Conservation (phyloP, 2,113 vertebrate genomes). For the Pelmatolapia mariae region DNA sequence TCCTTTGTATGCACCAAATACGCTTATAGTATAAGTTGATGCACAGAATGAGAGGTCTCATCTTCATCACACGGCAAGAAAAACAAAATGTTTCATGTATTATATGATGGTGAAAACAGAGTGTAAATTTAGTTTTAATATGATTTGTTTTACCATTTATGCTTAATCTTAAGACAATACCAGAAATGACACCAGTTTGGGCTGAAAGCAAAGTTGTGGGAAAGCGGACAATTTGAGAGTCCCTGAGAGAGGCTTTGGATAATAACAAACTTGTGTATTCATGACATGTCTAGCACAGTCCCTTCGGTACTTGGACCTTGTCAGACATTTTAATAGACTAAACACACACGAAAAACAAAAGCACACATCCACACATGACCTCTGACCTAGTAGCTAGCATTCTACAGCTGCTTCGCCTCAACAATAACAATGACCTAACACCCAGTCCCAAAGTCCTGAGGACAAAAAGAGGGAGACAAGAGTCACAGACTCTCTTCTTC, state of each 20-base stretch:
- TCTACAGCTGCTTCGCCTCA: slow-evolving; percentile 16
- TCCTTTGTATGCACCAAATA: too few species aligned
- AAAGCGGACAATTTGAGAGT: not conserved
- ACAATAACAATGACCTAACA: slow-evolving; percentile 24
- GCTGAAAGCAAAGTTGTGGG: not conserved
- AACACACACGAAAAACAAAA: slow-evolving; percentile 19
- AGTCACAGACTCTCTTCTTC: not conserved
- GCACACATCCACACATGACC: not conserved
- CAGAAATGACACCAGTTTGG: not conserved
- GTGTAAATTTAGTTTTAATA: not conserved
- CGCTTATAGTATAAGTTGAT: not conserved
- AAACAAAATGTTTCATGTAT: not conserved
- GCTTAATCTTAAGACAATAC: not conserved
- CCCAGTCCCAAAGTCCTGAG: not conserved
- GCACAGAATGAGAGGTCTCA: too few species aligned
- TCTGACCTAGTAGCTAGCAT: slow-evolving; percentile 18
- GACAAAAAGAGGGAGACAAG: not conserved
- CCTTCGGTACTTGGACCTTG: not conserved
- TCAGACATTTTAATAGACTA: slow-evolving; percentile 18
- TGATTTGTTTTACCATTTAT: not conserved
- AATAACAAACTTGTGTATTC: slow-evolving; percentile 20
- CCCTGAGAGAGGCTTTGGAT: not conserved
- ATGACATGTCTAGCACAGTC: not conserved
- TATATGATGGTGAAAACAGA: not conserved
- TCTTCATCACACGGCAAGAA: not conserved